Evolutionary conservation across 2,113 vertebrate genomes (phyloP), one percentile per base, ranked within the genome.

Genomic region (Carassius auratus): DNA sequence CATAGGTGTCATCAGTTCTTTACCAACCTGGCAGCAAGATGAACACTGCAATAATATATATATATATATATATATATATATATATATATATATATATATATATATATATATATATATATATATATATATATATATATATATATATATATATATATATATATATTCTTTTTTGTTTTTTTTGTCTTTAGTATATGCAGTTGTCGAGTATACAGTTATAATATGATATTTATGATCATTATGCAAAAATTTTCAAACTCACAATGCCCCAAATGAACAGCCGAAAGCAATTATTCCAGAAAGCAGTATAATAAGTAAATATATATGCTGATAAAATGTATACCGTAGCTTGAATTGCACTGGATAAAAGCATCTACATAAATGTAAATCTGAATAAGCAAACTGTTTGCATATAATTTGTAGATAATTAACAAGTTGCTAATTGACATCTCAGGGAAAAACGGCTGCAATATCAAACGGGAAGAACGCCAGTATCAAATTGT

Each of bases 381-480:
- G 33, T 69, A 42, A 71, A 71, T 42, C 4, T 71, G 36, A 42
- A 42, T 52, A 77, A 77, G 21, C 33, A 42, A 33, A n/a, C 36
- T 38, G 57, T 42, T 62, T 79, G 21, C 76, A 23, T 42, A n/a
- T 42, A 13, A 79, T 79, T 3, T 42, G 76, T 42, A 61, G 76
- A 78, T 14, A n/a, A 78, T 42, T 79, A 23, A 42, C 6, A 62
- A 23, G 33, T 61, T 42, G 19, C 76, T 79, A 79, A 79, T 42
- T 42, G 76, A 79, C n/a, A 62, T 79, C 23, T 48, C 3, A 48
- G n/a, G 14, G 6, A 33, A 30, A 52, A 52, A 33, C 1, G 0
- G 13, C 1, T 15, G 45, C 23, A 33, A 6, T 69, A 69, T 62
- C 45, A 66, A 48, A 82, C 8, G 64, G 26, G 38, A 74, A n/a